These are phyloP conservation scores for Myanophis thanlyinensis DNA, from an alignment of 2,113 vertebrate species.

Conservation along the genomic window DNA sequence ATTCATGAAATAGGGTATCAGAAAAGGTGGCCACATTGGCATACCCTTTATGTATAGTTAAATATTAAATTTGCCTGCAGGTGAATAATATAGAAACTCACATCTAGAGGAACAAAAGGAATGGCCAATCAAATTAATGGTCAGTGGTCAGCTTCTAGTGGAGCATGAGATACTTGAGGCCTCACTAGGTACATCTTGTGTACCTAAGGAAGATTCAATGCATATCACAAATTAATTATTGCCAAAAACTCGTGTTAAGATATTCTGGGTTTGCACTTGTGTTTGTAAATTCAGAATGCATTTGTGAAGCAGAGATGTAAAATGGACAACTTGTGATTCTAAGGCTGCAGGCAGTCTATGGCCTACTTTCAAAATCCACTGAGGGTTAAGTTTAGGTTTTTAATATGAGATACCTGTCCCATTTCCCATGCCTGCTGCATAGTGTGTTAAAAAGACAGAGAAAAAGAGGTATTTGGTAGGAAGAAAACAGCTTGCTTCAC, in stretches of 20 bases:
- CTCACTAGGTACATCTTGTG: background rate
- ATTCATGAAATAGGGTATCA: background rate
- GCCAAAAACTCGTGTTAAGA: background rate
- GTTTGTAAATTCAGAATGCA: background rate
- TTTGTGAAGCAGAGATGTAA: background rate
- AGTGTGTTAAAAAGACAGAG: background rate
- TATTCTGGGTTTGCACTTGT: background rate
- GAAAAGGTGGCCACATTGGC: no score
- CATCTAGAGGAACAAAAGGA: background rate
- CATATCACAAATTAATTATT: background rate
- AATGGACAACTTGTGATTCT: background rate
- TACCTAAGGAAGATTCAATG: background rate
- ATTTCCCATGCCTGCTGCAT: background rate
- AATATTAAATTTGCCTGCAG: background rate
- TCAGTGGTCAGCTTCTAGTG: background rate
- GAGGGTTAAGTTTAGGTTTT: background rate
- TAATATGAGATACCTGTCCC: background rate
- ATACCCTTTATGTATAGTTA: background rate
- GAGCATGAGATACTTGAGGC: background rate
- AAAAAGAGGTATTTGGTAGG: background rate
- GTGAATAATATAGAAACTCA: background rate
- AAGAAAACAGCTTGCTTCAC: background rate
- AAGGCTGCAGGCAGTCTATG: background rate
- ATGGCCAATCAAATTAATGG: no score
- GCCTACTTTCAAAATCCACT: background rate